phyloP scores from a whole-genome alignment of 2,888 invertebrate genomes.

The Chironomus riparius region DNA sequence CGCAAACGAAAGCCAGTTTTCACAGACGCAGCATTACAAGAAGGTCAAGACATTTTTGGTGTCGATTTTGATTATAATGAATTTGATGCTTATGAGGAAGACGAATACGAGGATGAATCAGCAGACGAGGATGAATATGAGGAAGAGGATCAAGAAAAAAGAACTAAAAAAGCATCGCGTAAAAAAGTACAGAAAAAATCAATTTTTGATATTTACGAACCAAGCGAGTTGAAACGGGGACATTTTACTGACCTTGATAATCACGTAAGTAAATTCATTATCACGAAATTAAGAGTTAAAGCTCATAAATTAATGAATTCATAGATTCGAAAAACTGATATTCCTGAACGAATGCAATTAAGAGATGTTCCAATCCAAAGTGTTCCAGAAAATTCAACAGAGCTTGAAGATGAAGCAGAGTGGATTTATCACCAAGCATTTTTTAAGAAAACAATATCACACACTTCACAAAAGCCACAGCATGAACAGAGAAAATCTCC shows the following conservation, averaged over 20 bases:
- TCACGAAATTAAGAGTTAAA: slow-evolving; percentile 35
- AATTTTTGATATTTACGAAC: slow-evolving; percentile 93
- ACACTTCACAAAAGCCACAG: slow-evolving; percentile 46
- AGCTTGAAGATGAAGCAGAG: slow-evolving; percentile 88
- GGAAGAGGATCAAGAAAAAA: slow-evolving; percentile 58
- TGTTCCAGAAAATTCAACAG: slow-evolving; percentile 72
- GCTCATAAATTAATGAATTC: slow-evolving; percentile 32
- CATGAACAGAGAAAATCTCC: slow-evolving; percentile 49
- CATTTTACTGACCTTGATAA: slow-evolving; percentile 92
- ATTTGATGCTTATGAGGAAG: slow-evolving; percentile 78
- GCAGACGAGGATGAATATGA: slow-evolving; percentile 74
- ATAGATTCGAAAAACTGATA: slow-evolving; percentile 70
- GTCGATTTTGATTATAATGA: slow-evolving; percentile 97
- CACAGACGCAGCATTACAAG: slow-evolving; percentile 87
- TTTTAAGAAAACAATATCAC: slow-evolving; percentile 70
- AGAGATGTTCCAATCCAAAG: slow-evolving; percentile 78
- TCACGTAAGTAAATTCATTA: slow-evolving; percentile 41
- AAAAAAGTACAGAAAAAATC: slow-evolving; percentile 75
- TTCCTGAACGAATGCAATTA: slow-evolving; percentile 87
- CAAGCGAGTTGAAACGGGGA: slow-evolving; percentile 90
- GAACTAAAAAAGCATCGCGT: slow-evolving; percentile 64
- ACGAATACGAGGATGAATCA: slow-evolving; percentile 70
- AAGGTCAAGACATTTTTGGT: slow-evolving; percentile 98
- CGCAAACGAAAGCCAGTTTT: slow-evolving; percentile 74
- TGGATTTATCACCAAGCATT: slow-evolving; percentile 98